A percentile compares a stretch with the other conserved stretches of the same genome.
phyloP scores from a whole-genome alignment of 53 echinoderm and acorn worm genomes.

The Stichopus horrens region DNA sequence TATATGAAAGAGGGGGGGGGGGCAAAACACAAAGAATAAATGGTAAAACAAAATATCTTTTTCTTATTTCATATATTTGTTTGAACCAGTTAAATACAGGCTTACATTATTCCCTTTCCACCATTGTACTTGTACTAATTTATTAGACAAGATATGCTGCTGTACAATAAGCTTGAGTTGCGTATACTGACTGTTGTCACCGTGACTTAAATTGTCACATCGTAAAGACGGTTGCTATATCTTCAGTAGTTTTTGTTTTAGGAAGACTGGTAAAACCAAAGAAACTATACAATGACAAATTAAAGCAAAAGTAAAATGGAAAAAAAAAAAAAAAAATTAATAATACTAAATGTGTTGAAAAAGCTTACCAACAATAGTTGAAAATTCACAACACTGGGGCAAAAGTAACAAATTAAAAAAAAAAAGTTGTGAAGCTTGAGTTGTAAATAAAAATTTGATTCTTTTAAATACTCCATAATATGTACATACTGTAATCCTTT shows the following conservation, averaged over 20 bases:
- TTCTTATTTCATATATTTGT: not conserved
- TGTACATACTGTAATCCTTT: not conserved
- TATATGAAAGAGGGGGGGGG: no score
- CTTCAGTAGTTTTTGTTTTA: constrained; percentile 15
- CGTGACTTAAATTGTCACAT: not conserved
- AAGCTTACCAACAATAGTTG: not conserved
- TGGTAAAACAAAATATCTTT: not conserved
- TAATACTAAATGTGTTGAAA: not conserved
- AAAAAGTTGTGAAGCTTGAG: not conserved
- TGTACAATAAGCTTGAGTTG: constrained; percentile 6
- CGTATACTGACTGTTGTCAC: not conserved
- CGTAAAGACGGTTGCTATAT: not conserved
- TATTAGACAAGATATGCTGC: constrained; percentile 3
- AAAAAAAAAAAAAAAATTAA: not conserved
- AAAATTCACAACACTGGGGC: constrained; percentile 20
- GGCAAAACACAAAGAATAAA: not conserved
- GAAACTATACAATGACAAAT: constrained; percentile 23
- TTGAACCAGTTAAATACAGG: constrained; percentile 13
- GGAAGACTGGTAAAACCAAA: constrained; percentile 27
- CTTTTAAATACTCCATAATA: constrained; percentile 18
- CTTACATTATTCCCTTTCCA: constrained; percentile 2
- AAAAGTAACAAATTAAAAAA: not conserved
- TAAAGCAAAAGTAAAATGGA: not conserved
- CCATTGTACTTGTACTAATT: constrained; percentile 9
- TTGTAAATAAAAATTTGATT: constrained; percentile 7